These are phyloP conservation scores for Orientallactaga sibirica DNA, from an alignment of 2,797 vertebrate genomes.

Conservation along the genomic window DNA sequence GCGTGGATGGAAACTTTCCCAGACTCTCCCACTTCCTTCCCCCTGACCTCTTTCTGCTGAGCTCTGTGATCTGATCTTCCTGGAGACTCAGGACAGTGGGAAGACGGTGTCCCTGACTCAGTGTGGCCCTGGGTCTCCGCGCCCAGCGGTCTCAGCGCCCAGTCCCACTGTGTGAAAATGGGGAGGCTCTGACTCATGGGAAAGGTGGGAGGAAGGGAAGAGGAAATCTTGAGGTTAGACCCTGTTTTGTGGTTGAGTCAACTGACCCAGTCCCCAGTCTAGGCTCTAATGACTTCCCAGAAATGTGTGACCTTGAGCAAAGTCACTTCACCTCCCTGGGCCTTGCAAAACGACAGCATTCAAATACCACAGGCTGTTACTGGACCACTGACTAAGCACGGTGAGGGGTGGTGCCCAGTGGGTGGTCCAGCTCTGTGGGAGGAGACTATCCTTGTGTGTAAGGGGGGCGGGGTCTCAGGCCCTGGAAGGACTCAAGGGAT, in stretches of 20 bases:
- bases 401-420: not conserved
- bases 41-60: constrained; percentile 67
- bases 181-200: constrained; percentile 30
- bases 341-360: constrained; percentile 36
- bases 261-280: not conserved
- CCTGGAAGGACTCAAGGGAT: not conserved
- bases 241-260: constrained; percentile 25
- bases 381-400: not conserved
- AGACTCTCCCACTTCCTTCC: constrained; percentile 75
- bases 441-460: not conserved
- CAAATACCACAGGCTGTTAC: not conserved
- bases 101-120: constrained; percentile 32
- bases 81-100: constrained; percentile 7
- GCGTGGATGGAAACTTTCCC: constrained; percentile 72
- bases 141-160: not conserved
- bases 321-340: constrained; percentile 17
- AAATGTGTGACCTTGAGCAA: constrained; percentile 47
- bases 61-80: constrained; percentile 9
- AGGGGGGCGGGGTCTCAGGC: not conserved
- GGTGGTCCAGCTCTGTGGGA: not conserved
- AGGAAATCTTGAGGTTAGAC: not conserved
- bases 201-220: not conserved
- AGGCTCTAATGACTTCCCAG: constrained; percentile 7
- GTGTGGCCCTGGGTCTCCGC: constrained; percentile 3
- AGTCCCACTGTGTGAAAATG: not conserved